Evolutionary conservation across 2,113 vertebrate species (phyloP), one percentile per base, ranked within the genome.

Genomic region (Sinocyclocheilus grahami): DNA sequence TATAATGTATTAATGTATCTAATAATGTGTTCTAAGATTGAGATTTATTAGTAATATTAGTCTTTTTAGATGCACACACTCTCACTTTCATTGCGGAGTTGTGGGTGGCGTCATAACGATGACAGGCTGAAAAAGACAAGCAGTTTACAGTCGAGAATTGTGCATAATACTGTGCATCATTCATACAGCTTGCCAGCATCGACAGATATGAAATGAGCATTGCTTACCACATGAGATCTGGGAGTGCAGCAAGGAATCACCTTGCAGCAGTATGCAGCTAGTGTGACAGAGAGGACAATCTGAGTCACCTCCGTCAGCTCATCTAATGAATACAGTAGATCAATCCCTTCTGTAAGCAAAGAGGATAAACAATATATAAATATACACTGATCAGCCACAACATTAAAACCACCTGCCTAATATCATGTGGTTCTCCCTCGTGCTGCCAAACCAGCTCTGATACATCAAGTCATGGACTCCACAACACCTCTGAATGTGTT

Each of bases 201-300:
- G 13, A 10, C 75, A 67, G 11, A 20, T n/a, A 24, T 33, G 9
- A 53, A 79, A 55, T 27, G 8, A 42, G 93, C 94, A 16, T 33
- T 67, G 10, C 93, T 92, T 89, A 95, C 95, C 91, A 92, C 86
- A 79, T 90, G 92, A 20, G 87, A 85, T 3, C 78, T 84, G 0
- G 92, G 89, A 0, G 83, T 53, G 85, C 94, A 95, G 89, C 94
- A 95, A 72, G 93, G 92, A 86, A 92, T 65, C 24, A 95, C 92
- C 85, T 95, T 95, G 90, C 92, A 95, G 90, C 91, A 91, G 87
- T 94, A 95, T 27, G 65, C 78, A 0, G 89, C 90, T 87, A 95
- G 83, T 18, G 94, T 93, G 87, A 11, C 69, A 18, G 93, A 94
- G 87, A 95, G 93, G 87, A 89, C 91, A 0, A 94, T 1, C 67